Conservation (phyloP, 2,888 invertebrate genomes). For the Nezara viridula region DNA sequence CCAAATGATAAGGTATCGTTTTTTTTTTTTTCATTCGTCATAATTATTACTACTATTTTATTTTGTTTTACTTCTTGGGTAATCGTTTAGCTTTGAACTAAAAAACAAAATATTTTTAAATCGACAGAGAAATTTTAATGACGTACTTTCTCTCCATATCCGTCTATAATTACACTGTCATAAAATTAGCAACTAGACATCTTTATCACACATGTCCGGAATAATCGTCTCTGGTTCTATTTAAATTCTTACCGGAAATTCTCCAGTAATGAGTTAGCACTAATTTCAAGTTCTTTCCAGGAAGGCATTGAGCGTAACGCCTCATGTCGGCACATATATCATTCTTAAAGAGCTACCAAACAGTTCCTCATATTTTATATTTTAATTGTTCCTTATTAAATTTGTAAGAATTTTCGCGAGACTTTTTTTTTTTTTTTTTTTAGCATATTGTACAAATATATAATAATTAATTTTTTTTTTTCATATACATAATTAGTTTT, state of each 20-base stretch:
- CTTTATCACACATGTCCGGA: constrained; percentile 3
- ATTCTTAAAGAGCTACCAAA: neutral
- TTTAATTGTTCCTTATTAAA: neutral
- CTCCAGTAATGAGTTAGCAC: constrained; percentile 12
- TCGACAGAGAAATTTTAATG: no score
- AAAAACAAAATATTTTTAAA: no score
- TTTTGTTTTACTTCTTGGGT: neutral
- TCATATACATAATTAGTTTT: no score
- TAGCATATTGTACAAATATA: no score
- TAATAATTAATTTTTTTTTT: no score
- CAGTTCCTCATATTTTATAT: no score
- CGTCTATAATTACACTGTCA: neutral
- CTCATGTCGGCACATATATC: neutral
- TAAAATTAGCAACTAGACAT: neutral
- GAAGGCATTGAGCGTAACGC: neutral
- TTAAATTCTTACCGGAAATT: neutral
- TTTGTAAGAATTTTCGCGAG: neutral
- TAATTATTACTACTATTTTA: no score
- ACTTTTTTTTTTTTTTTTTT: no score
- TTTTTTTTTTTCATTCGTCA: no score
- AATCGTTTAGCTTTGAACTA: no score
- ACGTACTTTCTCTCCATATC: neutral
- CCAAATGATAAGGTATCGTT: neutral
- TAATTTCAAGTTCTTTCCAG: constrained; percentile 1
- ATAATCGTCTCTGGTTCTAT: neutral